phyloP scores from a whole-genome alignment of 2,888 invertebrate genomes.

The Cynaeus angustus region DNA sequence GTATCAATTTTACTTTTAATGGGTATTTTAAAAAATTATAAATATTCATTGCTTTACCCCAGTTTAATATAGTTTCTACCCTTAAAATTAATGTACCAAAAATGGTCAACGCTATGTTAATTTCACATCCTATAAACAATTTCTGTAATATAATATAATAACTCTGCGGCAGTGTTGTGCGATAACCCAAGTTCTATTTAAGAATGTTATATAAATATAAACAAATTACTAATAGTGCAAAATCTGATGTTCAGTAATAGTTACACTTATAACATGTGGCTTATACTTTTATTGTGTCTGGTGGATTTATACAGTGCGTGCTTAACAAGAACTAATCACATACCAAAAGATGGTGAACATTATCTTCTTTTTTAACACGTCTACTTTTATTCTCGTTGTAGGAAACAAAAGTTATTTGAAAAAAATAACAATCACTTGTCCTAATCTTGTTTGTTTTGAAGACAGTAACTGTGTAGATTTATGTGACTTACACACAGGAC shows the following conservation, averaged over 20 bases:
- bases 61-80: too few species aligned
- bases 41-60: too few species aligned
- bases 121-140: too few species aligned
- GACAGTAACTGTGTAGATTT: not conserved
- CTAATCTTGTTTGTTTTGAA: not conserved
- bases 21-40: too few species aligned
- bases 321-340: not conserved
- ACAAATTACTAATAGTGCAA: not conserved
- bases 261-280: not conserved
- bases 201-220: constrained; percentile 1
- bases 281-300: not conserved
- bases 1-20: too few species aligned
- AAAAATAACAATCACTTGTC: not conserved
- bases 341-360: not conserved
- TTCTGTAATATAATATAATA: too few species aligned
- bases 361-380: not conserved
- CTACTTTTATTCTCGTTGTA: not conserved
- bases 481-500: not conserved
- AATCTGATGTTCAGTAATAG: not conserved
- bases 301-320: not conserved
- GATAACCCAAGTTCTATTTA: not conserved
- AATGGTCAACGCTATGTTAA: too few species aligned
- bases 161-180: not conserved
- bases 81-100: too few species aligned
- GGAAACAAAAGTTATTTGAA: not conserved